Percentiles rank a stretch among this genome's conserved stretches.
Conservation (phyloP, 2,888 invertebrate genomes). For the Agrotis puta region DNA sequence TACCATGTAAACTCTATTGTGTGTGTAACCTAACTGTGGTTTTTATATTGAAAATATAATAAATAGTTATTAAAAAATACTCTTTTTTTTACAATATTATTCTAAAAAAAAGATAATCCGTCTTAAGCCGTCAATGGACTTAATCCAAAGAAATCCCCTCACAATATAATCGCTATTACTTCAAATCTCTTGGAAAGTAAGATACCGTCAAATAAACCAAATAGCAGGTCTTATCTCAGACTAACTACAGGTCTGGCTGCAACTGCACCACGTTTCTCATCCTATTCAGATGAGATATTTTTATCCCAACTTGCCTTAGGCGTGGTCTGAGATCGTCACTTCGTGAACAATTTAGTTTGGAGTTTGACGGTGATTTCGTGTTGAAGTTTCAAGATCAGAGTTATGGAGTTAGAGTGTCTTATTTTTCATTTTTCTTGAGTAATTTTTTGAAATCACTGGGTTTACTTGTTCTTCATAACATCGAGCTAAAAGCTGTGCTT, state of each 20-base stretch:
- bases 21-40: too few relatives aligned
- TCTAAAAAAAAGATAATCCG: not conserved
- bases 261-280: slow-evolving; percentile 57
- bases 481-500: too few relatives aligned
- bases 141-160: slow-evolving; percentile 20
- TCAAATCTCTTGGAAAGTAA: slow-evolving; percentile 50
- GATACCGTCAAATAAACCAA: slow-evolving; percentile 58
- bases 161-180: slow-evolving; percentile 40
- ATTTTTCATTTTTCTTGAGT: not conserved
- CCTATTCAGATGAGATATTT: slow-evolving; percentile 40
- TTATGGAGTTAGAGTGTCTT: not conserved
- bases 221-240: slow-evolving; percentile 51
- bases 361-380: slow-evolving; percentile 23
- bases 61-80: too few relatives aligned
- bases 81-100: too few relatives aligned
- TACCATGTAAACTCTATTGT: too few relatives aligned
- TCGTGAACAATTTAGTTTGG: slow-evolving; percentile 49
- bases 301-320: slow-evolving; percentile 41
- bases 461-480: too few relatives aligned
- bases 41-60: too few relatives aligned
- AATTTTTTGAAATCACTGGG: too few relatives aligned
- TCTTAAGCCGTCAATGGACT: slow-evolving; percentile 38
- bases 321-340: slow-evolving; percentile 41
- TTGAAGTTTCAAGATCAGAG: slow-evolving; percentile 19
- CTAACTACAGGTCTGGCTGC: slow-evolving; percentile 58